Evolutionary conservation across 2,797 vertebrate species (phyloP).

Genomic region (Hemitrygon akajei): DNA sequence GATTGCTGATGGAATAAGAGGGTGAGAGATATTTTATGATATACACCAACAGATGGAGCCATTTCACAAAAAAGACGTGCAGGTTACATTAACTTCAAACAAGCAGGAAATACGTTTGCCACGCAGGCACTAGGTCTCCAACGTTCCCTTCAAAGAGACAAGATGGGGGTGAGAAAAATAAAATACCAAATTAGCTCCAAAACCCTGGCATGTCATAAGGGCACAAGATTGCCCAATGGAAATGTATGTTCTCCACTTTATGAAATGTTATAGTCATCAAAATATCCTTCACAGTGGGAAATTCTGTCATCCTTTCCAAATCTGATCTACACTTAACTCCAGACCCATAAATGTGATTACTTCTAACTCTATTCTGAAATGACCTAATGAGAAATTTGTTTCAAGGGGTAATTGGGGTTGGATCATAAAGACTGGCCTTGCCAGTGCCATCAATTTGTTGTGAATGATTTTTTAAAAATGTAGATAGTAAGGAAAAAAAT

Average conservation of each 20-base stretch:
- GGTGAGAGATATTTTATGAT: background rate
- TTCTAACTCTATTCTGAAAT: too few species aligned
- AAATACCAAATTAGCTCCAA: background rate
- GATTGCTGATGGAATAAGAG: slow-evolving; percentile 12
- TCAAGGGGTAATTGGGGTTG: too few species aligned
- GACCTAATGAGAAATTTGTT: too few species aligned
- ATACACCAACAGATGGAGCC: background rate
- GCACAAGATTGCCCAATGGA: background rate
- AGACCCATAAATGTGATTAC: too few species aligned
- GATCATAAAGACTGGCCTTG: too few species aligned
- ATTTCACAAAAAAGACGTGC: background rate
- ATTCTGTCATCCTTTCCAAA: too few species aligned
- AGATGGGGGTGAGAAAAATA: background rate
- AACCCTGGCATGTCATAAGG: background rate
- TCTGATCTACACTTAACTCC: too few species aligned
- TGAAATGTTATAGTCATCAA: background rate
- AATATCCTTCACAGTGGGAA: too few species aligned
- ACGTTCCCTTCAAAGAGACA: background rate
- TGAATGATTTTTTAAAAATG: too few species aligned
- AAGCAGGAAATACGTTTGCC: background rate
- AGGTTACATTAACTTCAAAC: background rate
- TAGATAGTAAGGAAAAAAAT: background rate
- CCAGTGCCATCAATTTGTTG: too few species aligned
- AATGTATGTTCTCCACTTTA: background rate
- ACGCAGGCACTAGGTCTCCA: background rate